phyloP scores from a whole-genome alignment of 2,888 invertebrate species.

The Drosophila silvestris region DNA sequence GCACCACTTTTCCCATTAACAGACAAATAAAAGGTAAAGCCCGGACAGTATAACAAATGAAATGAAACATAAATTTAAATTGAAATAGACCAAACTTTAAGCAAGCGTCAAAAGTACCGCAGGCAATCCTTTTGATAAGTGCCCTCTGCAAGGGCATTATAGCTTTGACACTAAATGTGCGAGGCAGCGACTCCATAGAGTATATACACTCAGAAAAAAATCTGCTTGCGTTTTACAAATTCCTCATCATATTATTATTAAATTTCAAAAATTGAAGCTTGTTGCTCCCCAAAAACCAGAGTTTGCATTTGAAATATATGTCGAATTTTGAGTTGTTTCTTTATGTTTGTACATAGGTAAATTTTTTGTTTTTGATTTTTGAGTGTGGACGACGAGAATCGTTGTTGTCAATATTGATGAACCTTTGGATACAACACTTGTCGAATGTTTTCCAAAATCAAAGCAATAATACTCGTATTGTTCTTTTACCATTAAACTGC shows the following conservation, averaged over 20 bases:
- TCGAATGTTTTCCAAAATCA: not conserved
- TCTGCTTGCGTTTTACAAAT: not conserved
- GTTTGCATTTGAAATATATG: not conserved
- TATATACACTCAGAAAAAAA: not conserved
- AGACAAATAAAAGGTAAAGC: conserved; percentile 30
- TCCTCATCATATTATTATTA: not conserved
- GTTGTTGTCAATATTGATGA: not conserved
- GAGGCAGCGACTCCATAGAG: not conserved
- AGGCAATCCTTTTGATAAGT: conserved; percentile 31
- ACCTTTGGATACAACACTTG: not conserved
- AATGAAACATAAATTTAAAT: conserved; percentile 74
- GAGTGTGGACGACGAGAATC: too few species aligned
- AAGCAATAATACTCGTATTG: not conserved
- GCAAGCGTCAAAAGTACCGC: conserved; percentile 47
- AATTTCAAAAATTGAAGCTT: not conserved
- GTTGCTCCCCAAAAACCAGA: not conserved
- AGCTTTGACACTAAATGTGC: not conserved
- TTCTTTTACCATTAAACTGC: not conserved
- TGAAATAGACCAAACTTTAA: conserved; percentile 53
- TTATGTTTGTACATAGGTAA: accelerated
- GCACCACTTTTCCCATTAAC: conserved; percentile 66
- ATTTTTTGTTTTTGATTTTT: too few species aligned
- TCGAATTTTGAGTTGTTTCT: not conserved
- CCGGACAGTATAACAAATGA: conserved; percentile 58
- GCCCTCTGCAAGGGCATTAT: not conserved